These are phyloP conservation scores for Oxyscelio sp. DNA, from an alignment of 2,888 invertebrate species.

Conservation along the genomic window DNA sequence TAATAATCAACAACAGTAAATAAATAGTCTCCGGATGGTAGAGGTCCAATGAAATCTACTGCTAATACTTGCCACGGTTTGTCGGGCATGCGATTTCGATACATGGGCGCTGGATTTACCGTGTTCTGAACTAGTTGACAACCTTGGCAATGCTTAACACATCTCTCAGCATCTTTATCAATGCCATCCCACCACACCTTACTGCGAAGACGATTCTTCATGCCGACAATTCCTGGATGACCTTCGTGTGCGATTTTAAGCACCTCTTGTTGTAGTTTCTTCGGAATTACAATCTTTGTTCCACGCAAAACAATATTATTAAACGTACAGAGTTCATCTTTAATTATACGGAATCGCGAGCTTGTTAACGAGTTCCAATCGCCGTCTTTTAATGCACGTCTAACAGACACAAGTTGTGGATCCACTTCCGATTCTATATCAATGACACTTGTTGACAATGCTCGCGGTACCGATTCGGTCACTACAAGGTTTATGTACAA, in stretches of 20 bases:
- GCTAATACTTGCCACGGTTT: slow-evolving; percentile 65
- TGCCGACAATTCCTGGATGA: slow-evolving; percentile 78
- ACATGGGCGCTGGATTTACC: slow-evolving; percentile 64
- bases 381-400: slow-evolving; percentile 48
- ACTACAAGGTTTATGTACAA: slow-evolving; percentile 37
- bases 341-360: slow-evolving; percentile 48
- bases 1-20: slow-evolving; percentile 75
- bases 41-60: slow-evolving; percentile 73
- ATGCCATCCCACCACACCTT: slow-evolving; percentile 77
- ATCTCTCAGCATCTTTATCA: slow-evolving; percentile 72
- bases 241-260: slow-evolving; percentile 79
- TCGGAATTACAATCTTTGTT: slow-evolving; percentile 53
- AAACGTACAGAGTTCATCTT: slow-evolving; percentile 65
- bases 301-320: slow-evolving; percentile 67
- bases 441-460: slow-evolving; percentile 50
- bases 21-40: slow-evolving; percentile 56
- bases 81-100: slow-evolving; percentile 54
- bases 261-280: background rate
- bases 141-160: slow-evolving; percentile 65
- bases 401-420: slow-evolving; percentile 26
- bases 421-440: slow-evolving; percentile 55
- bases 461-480: slow-evolving; percentile 27
- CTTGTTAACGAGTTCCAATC: slow-evolving; percentile 44
- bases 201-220: slow-evolving; percentile 70
- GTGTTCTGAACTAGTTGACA: slow-evolving; percentile 71